Conservation (phyloP, 1,140 invertebrate genomes). For the Camponotus vicinus region DNA sequence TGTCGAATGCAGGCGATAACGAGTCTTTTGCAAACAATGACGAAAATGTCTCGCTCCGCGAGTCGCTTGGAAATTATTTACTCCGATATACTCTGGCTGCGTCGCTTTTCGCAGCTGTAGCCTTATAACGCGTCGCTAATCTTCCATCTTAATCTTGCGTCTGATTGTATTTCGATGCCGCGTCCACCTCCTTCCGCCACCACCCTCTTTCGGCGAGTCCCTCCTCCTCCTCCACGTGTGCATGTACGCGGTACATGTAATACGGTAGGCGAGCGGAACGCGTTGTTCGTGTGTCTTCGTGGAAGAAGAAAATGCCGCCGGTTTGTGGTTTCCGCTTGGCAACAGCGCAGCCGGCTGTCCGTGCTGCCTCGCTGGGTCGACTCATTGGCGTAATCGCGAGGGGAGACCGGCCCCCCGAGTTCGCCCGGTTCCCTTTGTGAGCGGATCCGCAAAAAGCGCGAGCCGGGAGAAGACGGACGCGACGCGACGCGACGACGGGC, state of each 20-base stretch:
- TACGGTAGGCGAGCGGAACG: conserved; percentile 50
- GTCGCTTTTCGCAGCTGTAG: not conserved
- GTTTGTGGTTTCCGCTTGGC: conserved; percentile 79
- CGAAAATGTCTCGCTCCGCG: not conserved
- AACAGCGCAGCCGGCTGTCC: conserved; percentile 75
- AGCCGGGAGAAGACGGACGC: conserved; percentile 5
- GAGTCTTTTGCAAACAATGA: not conserved
- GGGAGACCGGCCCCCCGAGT: conserved; percentile 35
- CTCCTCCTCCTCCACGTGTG: conserved; percentile 17
- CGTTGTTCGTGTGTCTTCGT: conserved; percentile 61
- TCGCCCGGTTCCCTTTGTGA: conserved; percentile 54
- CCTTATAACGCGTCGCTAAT: conserved; percentile 7
- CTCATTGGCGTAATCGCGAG: conserved; percentile 70
- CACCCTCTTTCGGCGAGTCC: too few relatives aligned
- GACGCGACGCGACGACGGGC: not conserved
- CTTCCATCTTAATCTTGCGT: conserved; percentile 2
- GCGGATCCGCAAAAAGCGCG: conserved; percentile 34
- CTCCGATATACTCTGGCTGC: not conserved
- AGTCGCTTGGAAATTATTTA: not conserved
- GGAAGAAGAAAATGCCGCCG: conserved; percentile 74
- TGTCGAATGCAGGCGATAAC: conserved; percentile 20
- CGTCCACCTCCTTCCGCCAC: not conserved
- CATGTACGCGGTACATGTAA: conserved; percentile 41
- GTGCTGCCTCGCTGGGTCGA: conserved; percentile 72
- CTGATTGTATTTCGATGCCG: conserved; percentile 53